Evolutionary conservation across 2,113 vertebrate genomes (phyloP), one percentile per base, ranked within the genome.

Genomic region (Pongo abelii): DNA sequence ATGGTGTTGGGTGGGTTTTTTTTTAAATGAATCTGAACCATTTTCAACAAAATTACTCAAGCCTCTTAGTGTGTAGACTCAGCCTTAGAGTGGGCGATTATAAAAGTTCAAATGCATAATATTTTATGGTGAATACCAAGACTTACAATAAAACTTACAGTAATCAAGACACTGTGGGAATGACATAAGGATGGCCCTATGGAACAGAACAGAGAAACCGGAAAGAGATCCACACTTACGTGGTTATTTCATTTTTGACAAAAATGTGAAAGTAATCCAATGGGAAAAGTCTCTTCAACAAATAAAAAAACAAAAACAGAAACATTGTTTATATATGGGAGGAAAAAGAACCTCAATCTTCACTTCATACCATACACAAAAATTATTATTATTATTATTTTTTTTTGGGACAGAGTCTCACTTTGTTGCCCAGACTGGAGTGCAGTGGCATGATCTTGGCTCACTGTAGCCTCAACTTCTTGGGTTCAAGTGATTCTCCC

Each of bases 1-100:
- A 32, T 16, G 13, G 43, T 4, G 3, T 59, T 11, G 14, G 32
- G 14, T 40, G 38, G 14, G 40, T 9, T 55, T 72, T 78, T 78
- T 78, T 38, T 84, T 27, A 27, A 64, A 8, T 52, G 25, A 91
- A 75, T 81, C 32, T 78, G 52, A 20, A 89, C 22, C 17, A 25
- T 89, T 84, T 94, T 67, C 79, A 80, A 32, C 46, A 38, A 84
- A 74, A 67, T 92, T 88, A 69, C 25, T 88, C 50, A 72, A 86
- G n/a, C 6, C n/a, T 40, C 7, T 57, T 57, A 13, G 22, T 25
- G 23, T 17, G 12, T 25, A 67, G 46, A 57, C 25, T 69, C 40
- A 59, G 48, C 40, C 20, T 86, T 84, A 40, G 38, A 80, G 16
- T 30, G 14, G 61, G 32, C 55, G 61, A 61, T 81, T n/a, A 48